A percentile compares a stretch with the other conserved stretches of the same genome.
Conservation (phyloP, 2,797 vertebrate genomes). For the Gila robusta region DNA sequence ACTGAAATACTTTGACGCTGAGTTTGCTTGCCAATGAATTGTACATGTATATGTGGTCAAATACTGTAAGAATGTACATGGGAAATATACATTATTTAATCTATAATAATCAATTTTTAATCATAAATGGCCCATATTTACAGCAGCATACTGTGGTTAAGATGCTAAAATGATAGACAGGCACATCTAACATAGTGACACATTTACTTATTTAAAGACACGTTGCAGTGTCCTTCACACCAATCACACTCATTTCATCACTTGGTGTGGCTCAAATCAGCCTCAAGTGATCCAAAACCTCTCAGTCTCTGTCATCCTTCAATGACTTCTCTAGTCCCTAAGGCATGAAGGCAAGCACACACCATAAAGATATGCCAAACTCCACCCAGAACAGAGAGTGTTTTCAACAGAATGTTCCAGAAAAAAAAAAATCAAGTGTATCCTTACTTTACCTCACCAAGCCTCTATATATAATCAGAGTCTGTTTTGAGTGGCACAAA, state of each 20-base stretch:
- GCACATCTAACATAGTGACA: neutral
- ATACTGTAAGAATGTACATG: neutral
- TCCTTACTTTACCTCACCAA: conserved; percentile 20
- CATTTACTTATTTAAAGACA: conserved; percentile 8
- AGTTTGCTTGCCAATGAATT: neutral
- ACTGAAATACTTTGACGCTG: neutral
- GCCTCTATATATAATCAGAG: conserved; percentile 15
- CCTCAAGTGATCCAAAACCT: conserved; percentile 25
- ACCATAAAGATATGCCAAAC: conserved; percentile 23
- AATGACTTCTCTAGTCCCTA: conserved; percentile 24
- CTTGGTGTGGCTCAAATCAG: conserved; percentile 22
- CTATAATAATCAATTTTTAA: neutral
- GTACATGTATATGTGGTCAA: neutral
- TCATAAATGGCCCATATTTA: neutral
- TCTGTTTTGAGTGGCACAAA: conserved; percentile 42
- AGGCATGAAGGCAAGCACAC: neutral
- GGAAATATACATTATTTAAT: neutral
- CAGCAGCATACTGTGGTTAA: neutral
- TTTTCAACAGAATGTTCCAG: conserved; percentile 16
- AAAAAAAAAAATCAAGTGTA: neutral
- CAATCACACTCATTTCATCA: conserved; percentile 27
- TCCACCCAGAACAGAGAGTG: conserved; percentile 7
- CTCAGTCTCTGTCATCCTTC: conserved; percentile 36
- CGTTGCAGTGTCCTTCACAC: conserved; percentile 25
- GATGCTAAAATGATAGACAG: neutral